phyloP scores from a whole-genome alignment of 2,113 vertebrate genomes.

The Zootoca vivipara region DNA sequence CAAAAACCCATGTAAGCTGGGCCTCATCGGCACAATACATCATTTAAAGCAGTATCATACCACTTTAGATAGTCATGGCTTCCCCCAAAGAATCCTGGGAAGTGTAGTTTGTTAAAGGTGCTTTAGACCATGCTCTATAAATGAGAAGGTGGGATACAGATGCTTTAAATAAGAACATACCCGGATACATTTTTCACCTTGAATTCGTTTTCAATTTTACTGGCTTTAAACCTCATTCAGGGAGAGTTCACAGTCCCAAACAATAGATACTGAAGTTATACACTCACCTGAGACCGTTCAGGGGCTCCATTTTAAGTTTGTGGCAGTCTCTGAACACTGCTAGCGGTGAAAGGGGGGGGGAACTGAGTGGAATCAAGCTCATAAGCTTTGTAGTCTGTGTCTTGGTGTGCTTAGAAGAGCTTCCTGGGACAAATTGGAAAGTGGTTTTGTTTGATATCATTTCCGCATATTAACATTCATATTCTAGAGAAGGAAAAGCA shows the following conservation, averaged over 20 bases:
- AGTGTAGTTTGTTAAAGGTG: too few species aligned
- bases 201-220: too few species aligned
- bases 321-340: not conserved
- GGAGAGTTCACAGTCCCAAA: not conserved
- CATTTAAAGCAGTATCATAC: too few species aligned
- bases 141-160: too few species aligned
- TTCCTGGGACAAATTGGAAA: not conserved
- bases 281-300: not conserved
- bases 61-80: too few species aligned
- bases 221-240: not conserved
- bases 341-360: not conserved
- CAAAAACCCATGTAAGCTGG: too few species aligned
- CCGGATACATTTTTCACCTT: too few species aligned
- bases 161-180: too few species aligned
- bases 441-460: conserved; percentile 42
- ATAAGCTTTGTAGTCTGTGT: not conserved
- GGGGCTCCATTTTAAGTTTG: not conserved
- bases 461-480: not conserved
- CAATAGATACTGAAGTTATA: not conserved
- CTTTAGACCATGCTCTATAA: too few species aligned
- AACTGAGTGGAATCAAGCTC: not conserved
- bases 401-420: conserved; percentile 25
- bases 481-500: conserved; percentile 31
- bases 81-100: too few species aligned
- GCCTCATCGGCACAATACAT: too few species aligned